Evolutionary conservation across 2,113 vertebrate genomes (phyloP), one percentile per base, ranked within the genome.

Genomic region (Myrmophylax atrothorax): DNA sequence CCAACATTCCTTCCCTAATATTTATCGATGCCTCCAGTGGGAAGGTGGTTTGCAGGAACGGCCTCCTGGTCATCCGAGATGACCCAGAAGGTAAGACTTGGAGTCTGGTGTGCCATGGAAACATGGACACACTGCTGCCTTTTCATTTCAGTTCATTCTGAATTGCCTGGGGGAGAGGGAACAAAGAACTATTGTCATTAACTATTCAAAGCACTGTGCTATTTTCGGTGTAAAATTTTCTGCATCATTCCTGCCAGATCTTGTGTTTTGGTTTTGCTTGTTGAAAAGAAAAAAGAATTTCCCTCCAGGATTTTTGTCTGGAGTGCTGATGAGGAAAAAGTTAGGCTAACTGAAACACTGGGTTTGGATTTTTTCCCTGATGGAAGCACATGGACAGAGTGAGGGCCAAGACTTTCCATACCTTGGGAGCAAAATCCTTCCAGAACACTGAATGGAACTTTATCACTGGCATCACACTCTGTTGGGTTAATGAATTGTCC

Each of bases 1-100:
- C 99, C 97, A 99, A 99, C 97, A 99, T 99, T 97, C 99, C 99
- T 49, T 99, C 99, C 18, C 98, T 99, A 96, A 99, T 99, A 98
- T 99, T 99, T 98, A 98, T 99, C 93, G 99, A 99, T 17, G 98
- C 98, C 52, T 93, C 97, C 87, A 98, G 98, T 0, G 99, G 99
- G 96, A 99, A 99, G 97, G 98, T 99, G 38, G 98, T 99, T 89
- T 99, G 99, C 98, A 98, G 99, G 87, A 99, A 99, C 0, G 99
- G 99, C 63, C 98, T 99, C 63, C 97, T 99, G 93, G 99, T 99
- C 91, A 99, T 99, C 96, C 98, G 98, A 46, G 99, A 99, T 90
- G 99, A 99, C 97, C 99, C 99, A 6, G 99, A 99, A 98, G 99
- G 99, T 99, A 86, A 96, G 96, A 26, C 37, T 95, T 31, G 47